These are phyloP conservation scores for Xenops minutus DNA, from an alignment of 2,797 vertebrate species.

Conservation along the genomic window DNA sequence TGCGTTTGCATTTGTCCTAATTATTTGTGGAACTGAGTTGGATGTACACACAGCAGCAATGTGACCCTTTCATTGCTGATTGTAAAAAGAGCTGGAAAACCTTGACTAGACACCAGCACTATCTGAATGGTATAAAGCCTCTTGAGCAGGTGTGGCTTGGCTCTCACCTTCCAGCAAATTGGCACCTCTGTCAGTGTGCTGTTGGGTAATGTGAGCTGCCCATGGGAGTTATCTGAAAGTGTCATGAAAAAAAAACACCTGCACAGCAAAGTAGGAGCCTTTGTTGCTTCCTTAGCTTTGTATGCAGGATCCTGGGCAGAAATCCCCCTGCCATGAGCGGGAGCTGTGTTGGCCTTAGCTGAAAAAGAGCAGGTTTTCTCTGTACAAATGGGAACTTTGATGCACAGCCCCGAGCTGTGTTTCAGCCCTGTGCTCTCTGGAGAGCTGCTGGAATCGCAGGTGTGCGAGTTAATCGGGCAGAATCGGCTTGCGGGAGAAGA, in stretches of 20 bases:
- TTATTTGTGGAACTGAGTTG: background rate
- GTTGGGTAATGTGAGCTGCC: background rate
- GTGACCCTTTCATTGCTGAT: background rate
- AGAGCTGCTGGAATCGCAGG: background rate
- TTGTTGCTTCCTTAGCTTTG: background rate
- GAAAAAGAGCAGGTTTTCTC: background rate
- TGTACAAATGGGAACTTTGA: background rate
- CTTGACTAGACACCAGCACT: background rate
- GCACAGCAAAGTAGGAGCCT: background rate
- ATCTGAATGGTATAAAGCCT: background rate
- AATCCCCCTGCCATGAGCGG: background rate
- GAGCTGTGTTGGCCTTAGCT: background rate
- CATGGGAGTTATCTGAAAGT: background rate
- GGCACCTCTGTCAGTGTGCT: background rate
- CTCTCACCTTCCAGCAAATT: background rate
- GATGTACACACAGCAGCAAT: background rate
- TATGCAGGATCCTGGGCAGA: background rate
- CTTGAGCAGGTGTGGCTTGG: background rate
- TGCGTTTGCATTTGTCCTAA: background rate
- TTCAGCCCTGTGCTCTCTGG: background rate
- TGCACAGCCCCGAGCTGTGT: background rate
- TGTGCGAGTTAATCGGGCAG: background rate
- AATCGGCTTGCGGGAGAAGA: background rate
- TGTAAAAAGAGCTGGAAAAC: background rate
- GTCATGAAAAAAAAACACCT: background rate